Evolutionary conservation across 2,888 invertebrate species (phyloP), one percentile per base, ranked within the genome.

Genomic region (Tubulanus polymorphus): DNA sequence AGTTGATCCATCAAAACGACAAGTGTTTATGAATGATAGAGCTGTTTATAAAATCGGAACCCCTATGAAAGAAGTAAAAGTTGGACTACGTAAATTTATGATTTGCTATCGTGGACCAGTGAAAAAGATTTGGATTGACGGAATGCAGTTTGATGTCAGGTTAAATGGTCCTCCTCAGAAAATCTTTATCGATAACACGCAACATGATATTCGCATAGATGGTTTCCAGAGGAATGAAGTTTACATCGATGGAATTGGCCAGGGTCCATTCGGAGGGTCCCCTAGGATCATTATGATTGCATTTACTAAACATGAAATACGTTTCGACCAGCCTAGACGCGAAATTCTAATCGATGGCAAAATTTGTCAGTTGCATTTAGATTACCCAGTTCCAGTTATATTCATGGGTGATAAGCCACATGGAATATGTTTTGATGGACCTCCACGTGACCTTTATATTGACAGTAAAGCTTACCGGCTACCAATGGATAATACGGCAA

Each of bases 391-490:
- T 45, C 78, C 78, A n/a, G 67, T 67, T 56, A 68, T 77, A 23
- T 65, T 71, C n/a, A 75, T 81, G 48, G 74, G 81, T 53, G 79
- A 78, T 49, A 68, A 70, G 51, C 62, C 69, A 35, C 79, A 81
- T 62, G 85, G 87, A 59, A 87, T 96, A 35, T 86, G 89, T 65
- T 88, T 95, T 64, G 96, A 96, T 18, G 91, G 91, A 12, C 94
- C 94, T 0, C 92, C 93, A 0, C 84, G 93, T 53, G 95, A 96
- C 72, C 81, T 97, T 32, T 91, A 87, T 69, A 87, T 99, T 48
- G 91, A 97, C 74, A 89, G 89, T 8, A 84, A 87, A 59, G 90
- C 91, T 83, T 73, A 69, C 57, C 54, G 64, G 10, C 69, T 79
- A 18, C 66, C 66, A 2, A 63, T 75, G 51, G 74, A 76, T 54